Evolutionary conservation across 2,797 vertebrate genomes (phyloP), one percentile per base, ranked within the genome.

Genomic region (Epinephelus coioides): DNA sequence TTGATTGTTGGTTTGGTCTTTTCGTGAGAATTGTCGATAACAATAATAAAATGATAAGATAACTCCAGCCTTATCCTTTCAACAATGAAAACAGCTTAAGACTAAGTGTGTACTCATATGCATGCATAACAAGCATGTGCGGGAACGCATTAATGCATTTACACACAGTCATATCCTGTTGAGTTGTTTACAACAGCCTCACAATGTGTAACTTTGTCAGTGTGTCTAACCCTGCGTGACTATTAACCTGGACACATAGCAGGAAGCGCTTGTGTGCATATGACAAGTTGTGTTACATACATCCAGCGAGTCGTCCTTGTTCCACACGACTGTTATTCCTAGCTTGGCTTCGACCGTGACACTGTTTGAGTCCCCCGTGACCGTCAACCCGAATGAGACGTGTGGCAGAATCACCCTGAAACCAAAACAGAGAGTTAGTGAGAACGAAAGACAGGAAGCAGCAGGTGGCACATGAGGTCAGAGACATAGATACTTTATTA

Each of bases 221-320:
- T 46, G 15, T 34, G 7, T 63, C 43, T 47, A 23, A 25, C 51
- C n/a, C 9, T 40, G 27, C 2, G n/a, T 44, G 19, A 51, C 23
- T 27, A 17, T 25, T 40, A 18, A 67, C 2, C 44, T 18, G 13
- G 21, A 34, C 12, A 53, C 19, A 69, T 17, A 53, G 49, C 38
- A 21, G 17, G 44, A 63, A 6, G 53, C 3, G 27, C 4, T 0
- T 69, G 34, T 81, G 47, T 68, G 57, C 5, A 23, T 14, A 3
- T 79, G 67, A 73, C 40, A 64, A 62, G 9, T 15, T 57, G n/a
- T 69, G 57, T 0, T 71, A 70, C 89, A 25, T 95, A 97, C 97
- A 88, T 96, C 92, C 60, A 97, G 82, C 43, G 96, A 96, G 86
- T 97, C 96, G 21, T 95, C 96, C 93, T 91, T 85, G 86, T 97